These are phyloP conservation scores for Megamerina dolium DNA, from an alignment of 2,888 invertebrate genomes.

Conservation along the genomic window DNA sequence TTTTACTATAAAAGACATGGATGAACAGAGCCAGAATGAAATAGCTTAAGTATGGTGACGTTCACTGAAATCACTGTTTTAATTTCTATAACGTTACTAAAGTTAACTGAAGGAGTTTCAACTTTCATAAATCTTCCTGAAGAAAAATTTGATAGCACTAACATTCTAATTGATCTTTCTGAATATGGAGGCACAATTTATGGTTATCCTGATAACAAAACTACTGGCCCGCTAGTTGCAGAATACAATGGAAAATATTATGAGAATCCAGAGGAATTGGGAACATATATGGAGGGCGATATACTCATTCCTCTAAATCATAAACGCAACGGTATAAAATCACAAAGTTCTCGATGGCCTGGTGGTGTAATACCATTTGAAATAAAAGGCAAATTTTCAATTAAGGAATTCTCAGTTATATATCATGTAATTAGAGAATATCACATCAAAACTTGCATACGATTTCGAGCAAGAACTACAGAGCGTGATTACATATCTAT, in stretches of 20 bases:
- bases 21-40: too few relatives aligned
- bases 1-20: too few relatives aligned
- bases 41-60: too few relatives aligned
- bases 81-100: too few relatives aligned
- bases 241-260: conserved; percentile 16
- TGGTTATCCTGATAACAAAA: conserved; percentile 51
- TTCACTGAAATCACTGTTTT: too few relatives aligned
- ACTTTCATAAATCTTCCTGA: too few relatives aligned
- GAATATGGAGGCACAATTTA: conserved; percentile 36
- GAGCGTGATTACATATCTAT: conserved; percentile 66
- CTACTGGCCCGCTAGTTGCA: conserved; percentile 25
- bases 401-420: conserved; percentile 56
- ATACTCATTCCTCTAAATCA: conserved; percentile 56
- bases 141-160: conserved; percentile 9
- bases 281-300: conserved; percentile 72
- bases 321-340: conserved; percentile 58
- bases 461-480: conserved; percentile 58
- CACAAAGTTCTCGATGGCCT: conserved; percentile 57
- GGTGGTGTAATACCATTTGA: conserved; percentile 64
- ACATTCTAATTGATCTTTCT: conserved; percentile 26
- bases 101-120: too few relatives aligned
- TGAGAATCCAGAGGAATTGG: conserved; percentile 72
- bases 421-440: conserved; percentile 66
- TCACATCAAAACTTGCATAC: conserved; percentile 66
- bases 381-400: conserved; percentile 58